These are phyloP conservation scores for Orgyia antiqua DNA, from an alignment of 2,888 invertebrate species.

Conservation along the genomic window DNA sequence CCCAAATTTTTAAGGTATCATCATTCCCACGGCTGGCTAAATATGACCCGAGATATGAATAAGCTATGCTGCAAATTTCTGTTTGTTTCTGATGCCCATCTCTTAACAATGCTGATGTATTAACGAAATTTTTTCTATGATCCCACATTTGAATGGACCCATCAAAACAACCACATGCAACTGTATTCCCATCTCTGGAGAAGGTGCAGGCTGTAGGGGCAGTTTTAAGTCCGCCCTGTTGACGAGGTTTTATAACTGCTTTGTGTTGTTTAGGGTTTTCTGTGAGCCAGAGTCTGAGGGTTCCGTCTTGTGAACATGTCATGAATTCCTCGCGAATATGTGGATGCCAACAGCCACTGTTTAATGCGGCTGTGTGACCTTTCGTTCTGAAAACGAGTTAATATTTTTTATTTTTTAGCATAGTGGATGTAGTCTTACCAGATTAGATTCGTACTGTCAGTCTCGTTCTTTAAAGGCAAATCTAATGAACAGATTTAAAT, in stretches of 20 bases:
- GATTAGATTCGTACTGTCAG: too few relatives aligned
- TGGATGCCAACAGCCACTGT: conserved; percentile 96
- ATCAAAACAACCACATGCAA: conserved; percentile 95
- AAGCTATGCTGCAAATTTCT: conserved; percentile 90
- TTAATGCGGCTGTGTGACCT: conserved; percentile 95
- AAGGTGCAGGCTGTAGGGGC: conserved; percentile 91
- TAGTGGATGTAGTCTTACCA: too few relatives aligned
- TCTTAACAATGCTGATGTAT: conserved; percentile 86
- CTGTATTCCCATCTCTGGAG: conserved; percentile 90
- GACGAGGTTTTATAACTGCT: conserved; percentile 90
- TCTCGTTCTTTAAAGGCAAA: too few relatives aligned
- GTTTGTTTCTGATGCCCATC: conserved; percentile 88
- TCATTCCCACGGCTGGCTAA: conserved; percentile 92
- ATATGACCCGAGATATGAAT: conserved; percentile 90
- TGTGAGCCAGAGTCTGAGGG: conserved; percentile 94
- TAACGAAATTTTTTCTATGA: conserved; percentile 92
- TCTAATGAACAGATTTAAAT: too few relatives aligned
- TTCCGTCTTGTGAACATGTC: conserved; percentile 96
- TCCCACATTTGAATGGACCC: conserved; percentile 99
- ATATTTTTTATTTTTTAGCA: too few relatives aligned
- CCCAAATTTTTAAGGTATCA: conserved; percentile 97
- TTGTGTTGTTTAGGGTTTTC: conserved; percentile 88
- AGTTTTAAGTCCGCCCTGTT: conserved; percentile 90
- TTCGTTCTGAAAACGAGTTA: conserved; percentile 86
- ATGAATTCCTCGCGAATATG: conserved; percentile 92